A percentile compares a stretch with the other conserved stretches of the same genome.
These are phyloP conservation scores for Pyrrhia umbra DNA, from an alignment of 2,888 invertebrate genomes.

Conservation along the genomic window DNA sequence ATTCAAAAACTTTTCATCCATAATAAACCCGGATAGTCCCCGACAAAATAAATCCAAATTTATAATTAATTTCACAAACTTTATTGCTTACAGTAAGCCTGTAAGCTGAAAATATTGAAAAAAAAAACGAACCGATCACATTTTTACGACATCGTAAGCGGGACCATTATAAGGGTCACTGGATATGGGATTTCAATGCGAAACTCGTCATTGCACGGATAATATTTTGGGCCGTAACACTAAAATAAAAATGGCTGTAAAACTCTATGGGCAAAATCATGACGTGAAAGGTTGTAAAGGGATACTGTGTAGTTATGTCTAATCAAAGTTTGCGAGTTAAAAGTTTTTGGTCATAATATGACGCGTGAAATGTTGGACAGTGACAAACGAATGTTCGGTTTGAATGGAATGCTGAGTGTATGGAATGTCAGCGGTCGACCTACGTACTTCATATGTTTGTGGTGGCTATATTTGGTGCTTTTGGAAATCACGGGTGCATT, in stretches of 20 bases:
- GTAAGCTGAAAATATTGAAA: conserved; percentile 69
- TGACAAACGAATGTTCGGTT: conserved; percentile 52
- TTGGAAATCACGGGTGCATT: conserved; percentile 8
- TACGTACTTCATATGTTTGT: conserved; percentile 7
- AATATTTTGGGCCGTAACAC: conserved; percentile 82
- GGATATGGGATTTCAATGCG: conserved; percentile 74
- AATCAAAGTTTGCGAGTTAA: conserved; percentile 65
- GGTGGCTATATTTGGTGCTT: neutral
- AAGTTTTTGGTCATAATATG: conserved; percentile 60
- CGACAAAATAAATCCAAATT: conserved; percentile 67
- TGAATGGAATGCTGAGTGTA: conserved; percentile 33
- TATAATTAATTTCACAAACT: conserved; percentile 71
- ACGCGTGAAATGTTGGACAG: conserved; percentile 25
- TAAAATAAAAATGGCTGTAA: conserved; percentile 85
- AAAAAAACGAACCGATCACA: conserved; percentile 73
- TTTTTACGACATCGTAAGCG: conserved; percentile 82
- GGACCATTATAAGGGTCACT: conserved; percentile 78
- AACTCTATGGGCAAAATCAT: conserved; percentile 72
- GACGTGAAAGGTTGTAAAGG: conserved; percentile 52
- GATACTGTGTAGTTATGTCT: conserved; percentile 52
- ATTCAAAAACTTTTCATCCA: conserved; percentile 29
- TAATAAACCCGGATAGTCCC: conserved; percentile 21
- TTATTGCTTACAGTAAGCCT: conserved; percentile 59
- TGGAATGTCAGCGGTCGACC: conserved; percentile 21
- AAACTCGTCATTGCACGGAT: conserved; percentile 69